These are phyloP conservation scores for Lathamus discolor DNA, from an alignment of 2,113 vertebrate genomes.

Conservation along the genomic window DNA sequence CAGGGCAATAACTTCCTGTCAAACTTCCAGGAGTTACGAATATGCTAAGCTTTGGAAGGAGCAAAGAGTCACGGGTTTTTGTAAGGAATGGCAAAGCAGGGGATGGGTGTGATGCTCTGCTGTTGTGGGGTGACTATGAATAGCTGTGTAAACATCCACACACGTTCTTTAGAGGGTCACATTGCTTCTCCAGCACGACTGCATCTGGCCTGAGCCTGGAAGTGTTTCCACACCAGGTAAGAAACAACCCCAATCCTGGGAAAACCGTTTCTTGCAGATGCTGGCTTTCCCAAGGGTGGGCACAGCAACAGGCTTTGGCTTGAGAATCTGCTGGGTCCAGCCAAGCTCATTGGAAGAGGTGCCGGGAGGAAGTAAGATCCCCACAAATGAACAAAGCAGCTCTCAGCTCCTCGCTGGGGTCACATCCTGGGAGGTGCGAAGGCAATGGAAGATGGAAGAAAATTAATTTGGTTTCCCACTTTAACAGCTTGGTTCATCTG, in stretches of 20 bases:
- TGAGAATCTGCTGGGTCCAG: neutral
- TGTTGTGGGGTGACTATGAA: neutral
- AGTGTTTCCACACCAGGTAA: neutral
- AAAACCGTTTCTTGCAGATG: neutral
- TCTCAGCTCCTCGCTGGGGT: neutral
- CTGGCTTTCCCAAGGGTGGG: neutral
- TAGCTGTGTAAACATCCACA: too few relatives aligned
- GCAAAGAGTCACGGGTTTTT: neutral
- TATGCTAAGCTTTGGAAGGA: neutral
- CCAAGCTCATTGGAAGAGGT: neutral
- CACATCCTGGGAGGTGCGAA: neutral
- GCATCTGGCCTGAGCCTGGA: neutral
- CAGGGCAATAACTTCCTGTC: neutral
- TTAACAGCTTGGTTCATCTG: neutral
- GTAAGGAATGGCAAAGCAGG: neutral
- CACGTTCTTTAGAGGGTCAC: fast-evolving
- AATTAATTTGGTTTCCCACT: neutral
- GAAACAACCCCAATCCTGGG: neutral
- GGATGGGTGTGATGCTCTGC: neutral
- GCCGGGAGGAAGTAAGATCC: neutral
- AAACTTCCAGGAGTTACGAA: neutral
- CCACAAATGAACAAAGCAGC: neutral
- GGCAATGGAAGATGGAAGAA: neutral
- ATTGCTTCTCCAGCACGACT: fast-evolving
- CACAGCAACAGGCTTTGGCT: neutral